Evolutionary conservation across 2,888 invertebrate species (phyloP), one percentile per base, ranked within the genome.

Genomic region (Petrolisthes manimaculis): DNA sequence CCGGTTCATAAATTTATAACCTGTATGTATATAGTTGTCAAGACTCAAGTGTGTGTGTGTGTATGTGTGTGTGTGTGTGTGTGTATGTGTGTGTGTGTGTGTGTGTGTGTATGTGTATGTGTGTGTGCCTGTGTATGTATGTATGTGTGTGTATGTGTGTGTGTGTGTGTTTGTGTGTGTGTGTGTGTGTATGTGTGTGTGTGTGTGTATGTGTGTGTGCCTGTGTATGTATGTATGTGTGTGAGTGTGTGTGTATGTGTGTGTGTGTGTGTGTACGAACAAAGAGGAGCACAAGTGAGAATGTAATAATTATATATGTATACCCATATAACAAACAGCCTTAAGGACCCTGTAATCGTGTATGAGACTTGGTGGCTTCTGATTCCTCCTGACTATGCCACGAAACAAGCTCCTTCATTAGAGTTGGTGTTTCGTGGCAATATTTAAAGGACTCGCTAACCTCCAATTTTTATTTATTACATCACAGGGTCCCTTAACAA

Each of bases 131-230:
- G 6, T 75, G 75, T 75, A 75, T 75, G 24, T 75, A 56, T 80
- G 56, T 55, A 55, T 80, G 21, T 80, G 21, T 55, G 9, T 80
- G 21, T 55, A 56, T 80, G 37, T 80, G 24, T 80, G 37, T 80
- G 21, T 55, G n/a, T 80, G 56, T 80, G 21, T 80, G 56, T 80
- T 9, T 61, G 61, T 61, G 14, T 61, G 61, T 61, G 14, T 61
- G 61, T 61, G 14, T 55, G 53, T 75, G 21, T 75, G 75, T 8
- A 75, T 55, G 74, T 84, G 75, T 74, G 74, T 75, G 75, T 61
- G n/a, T n/a, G n/a, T n/a, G n/a, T n/a, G n/a, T n/a, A n/a, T n/a
- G n/a, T n/a, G n/a, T n/a, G n/a, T n/a, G n/a, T n/a, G n/a, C n/a
- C n/a, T n/a, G n/a, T n/a, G n/a, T 37, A n/a, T 37, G 37, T 37